Evolutionary conservation across 2,113 vertebrate genomes (phyloP).

Genomic region (Bambusicola thoracicus): DNA sequence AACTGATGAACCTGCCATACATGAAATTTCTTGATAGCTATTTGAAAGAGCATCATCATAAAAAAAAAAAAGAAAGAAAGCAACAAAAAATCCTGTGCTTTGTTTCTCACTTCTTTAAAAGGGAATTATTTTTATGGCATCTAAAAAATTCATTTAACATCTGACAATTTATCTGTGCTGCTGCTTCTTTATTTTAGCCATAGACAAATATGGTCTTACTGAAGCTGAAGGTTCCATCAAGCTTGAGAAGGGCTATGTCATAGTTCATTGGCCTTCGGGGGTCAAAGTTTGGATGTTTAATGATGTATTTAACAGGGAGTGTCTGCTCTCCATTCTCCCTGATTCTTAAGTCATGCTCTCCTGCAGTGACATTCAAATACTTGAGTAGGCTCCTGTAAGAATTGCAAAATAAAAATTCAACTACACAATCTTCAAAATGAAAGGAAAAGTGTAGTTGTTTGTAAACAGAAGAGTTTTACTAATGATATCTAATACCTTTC

Average conservation of each 20-base stretch:
- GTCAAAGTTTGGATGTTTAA: constrained; percentile 85
- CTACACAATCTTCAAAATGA: background rate
- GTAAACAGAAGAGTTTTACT: background rate
- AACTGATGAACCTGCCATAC: constrained; percentile 75
- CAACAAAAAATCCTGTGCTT: background rate
- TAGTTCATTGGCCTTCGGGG: constrained; percentile 81
- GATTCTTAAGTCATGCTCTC: constrained; percentile 79
- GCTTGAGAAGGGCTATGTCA: constrained; percentile 85
- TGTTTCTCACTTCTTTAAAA: background rate
- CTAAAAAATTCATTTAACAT: background rate
- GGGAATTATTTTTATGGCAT: background rate
- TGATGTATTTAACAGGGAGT: constrained; percentile 73
- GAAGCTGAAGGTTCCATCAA: constrained; percentile 79
- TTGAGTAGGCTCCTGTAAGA: constrained; percentile 34
- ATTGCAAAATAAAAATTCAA: background rate
- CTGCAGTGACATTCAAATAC: constrained; percentile 77
- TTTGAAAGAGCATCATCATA: background rate
- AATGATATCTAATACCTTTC: background rate
- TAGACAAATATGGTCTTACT: constrained; percentile 72
- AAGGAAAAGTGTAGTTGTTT: background rate
- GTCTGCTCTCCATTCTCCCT: constrained; percentile 81
- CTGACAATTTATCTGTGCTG: background rate
- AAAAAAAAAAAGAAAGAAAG: background rate
- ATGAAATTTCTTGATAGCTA: background rate
- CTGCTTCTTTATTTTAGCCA: background rate